A percentile compares a stretch with the other conserved stretches of the same genome.
These are phyloP conservation scores for Ornithorhynchus anatinus DNA, from an alignment of 2,113 vertebrate species.

Conservation along the genomic window DNA sequence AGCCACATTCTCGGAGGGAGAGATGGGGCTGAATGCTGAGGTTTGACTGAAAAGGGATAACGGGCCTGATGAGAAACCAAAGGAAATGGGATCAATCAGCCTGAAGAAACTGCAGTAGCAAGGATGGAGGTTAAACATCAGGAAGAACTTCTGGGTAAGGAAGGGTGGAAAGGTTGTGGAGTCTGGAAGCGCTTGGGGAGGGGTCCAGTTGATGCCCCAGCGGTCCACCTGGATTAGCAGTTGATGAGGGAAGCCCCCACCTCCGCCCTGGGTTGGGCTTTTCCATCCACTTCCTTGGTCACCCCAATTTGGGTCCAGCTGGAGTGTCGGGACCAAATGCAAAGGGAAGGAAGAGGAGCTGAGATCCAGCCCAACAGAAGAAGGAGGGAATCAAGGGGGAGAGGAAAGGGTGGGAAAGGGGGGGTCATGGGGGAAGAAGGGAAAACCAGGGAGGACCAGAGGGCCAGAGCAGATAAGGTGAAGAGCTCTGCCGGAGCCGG, in stretches of 20 bases:
- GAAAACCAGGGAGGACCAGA: neutral
- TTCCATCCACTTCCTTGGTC: no score
- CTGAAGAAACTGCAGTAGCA: neutral
- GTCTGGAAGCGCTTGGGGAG: no score
- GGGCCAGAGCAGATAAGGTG: neutral
- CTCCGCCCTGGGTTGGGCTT: no score
- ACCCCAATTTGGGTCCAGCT: no score
- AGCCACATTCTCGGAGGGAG: no score
- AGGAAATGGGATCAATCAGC: neutral
- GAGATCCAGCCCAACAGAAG: neutral
- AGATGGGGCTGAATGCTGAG: no score
- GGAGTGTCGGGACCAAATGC: no score
- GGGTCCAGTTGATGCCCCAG: no score
- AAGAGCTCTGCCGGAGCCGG: neutral
- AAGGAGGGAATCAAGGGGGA: neutral
- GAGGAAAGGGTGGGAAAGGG: neutral
- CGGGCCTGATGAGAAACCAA: neutral
- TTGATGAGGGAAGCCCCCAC: no score
- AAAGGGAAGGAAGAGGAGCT: neutral
- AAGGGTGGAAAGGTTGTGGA: no score
- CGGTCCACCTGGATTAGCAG: no score
- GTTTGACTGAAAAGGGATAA: slow-evolving; percentile 6
- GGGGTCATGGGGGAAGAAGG: neutral
- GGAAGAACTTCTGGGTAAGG: neutral
- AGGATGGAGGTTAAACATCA: neutral